These are phyloP conservation scores for Beris chalybata DNA, from an alignment of 2,888 invertebrate species.

Conservation along the genomic window DNA sequence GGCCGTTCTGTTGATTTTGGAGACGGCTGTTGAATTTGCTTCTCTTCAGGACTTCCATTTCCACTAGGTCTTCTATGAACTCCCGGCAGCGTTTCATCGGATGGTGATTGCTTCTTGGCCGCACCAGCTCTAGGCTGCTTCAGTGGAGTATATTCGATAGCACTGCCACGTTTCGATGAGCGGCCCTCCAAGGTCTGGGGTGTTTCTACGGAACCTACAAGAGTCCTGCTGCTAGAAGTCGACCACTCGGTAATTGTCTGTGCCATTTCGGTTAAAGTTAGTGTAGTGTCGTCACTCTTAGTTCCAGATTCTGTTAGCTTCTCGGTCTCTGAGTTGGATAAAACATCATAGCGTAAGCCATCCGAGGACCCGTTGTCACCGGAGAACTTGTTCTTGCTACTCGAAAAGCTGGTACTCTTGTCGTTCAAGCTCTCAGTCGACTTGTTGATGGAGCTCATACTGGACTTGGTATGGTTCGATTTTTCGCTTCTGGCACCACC, in stretches of 20 bases:
- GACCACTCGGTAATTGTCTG: conserved; percentile 85
- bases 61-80: conserved; percentile 50
- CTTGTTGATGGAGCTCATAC: conserved; percentile 64
- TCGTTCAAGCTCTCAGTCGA: conserved; percentile 59
- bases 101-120: conserved; percentile 47
- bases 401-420: conserved; percentile 53
- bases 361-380: conserved; percentile 56
- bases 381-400: conserved; percentile 50
- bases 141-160: conserved; percentile 51
- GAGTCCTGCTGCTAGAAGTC: conserved; percentile 75
- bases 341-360: conserved; percentile 61
- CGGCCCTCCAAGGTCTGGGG: conserved; percentile 40
- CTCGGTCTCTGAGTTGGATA: conserved; percentile 64
- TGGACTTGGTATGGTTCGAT: conserved; percentile 61
- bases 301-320: conserved; percentile 68
- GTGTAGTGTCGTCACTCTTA: conserved; percentile 78
- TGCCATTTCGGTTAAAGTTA: conserved; percentile 69
- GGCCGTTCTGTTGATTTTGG: conserved; percentile 53
- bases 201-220: conserved; percentile 64
- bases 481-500: conserved; percentile 64
- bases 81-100: conserved; percentile 50
- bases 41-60: conserved; percentile 44
- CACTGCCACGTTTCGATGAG: conserved; percentile 41
- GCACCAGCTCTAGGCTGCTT: conserved; percentile 48
- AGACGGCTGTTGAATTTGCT: conserved; percentile 37